Evolutionary conservation across 2,888 invertebrate genomes (phyloP), one percentile per base, ranked within the genome.

Genomic region (Standfussiana lucernea): DNA sequence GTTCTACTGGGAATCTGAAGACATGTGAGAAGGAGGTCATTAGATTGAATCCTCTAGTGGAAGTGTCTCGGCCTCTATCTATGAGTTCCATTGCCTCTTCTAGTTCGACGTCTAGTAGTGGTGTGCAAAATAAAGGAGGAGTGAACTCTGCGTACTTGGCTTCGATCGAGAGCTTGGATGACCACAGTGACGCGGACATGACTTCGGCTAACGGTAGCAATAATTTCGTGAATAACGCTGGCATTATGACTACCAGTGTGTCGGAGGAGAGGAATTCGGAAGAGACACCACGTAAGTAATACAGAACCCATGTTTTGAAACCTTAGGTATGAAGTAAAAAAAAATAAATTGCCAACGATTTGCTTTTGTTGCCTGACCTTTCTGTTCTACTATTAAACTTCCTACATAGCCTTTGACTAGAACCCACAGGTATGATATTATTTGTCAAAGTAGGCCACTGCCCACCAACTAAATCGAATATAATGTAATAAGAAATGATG

Each of bases 111-210:
- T 97, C 96, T 1, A 97, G 97, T 82, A 97, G 97, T 89, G 97
- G 97, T 72, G 97, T 97, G 62, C 97, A 97, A 86, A 97, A 97
- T 89, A 97, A 97, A 90, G 97, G 97, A 35, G 97, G 97, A 85
- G 97, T 98, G 86, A 97, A 97, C 87, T 98, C 98, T 61, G 98
- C 98, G 28, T 99, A 99, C 94, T 96, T 99, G 92, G 99, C 99
- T 73, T 99, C 98, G 53, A 98, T 98, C 72, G 99, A 99, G 93
- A 98, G 98, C 88, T 96, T 99, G 88, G 98, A 98, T 79, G 98
- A 98, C 90, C 98, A 98, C 87, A 98, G 98, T 91, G 98, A 98
- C 90, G 97, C 97, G 42, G 98, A 98, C 89, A 96, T 97, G 87
- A 95, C 92, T 4, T 96, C 96, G 21, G 95, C 93, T 13, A 96